Conservation (phyloP, 1,140 invertebrate genomes). For the Planococcus citri region DNA sequence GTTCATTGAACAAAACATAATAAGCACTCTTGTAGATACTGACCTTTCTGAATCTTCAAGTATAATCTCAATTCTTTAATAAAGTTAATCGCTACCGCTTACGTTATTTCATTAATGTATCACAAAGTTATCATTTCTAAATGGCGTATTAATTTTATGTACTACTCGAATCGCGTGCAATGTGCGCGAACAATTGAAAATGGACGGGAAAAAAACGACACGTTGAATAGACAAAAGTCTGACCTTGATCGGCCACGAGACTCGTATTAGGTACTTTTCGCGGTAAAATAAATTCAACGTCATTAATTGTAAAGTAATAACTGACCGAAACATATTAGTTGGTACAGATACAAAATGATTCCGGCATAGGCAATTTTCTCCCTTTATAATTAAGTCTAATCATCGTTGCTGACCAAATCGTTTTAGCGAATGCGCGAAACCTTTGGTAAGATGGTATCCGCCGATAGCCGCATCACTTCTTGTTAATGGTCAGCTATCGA, state of each 20-base stretch:
- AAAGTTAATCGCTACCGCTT: no score
- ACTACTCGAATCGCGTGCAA: neutral
- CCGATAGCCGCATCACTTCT: constrained; percentile 10
- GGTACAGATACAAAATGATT: neutral
- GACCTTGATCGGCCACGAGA: neutral
- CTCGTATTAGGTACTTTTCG: neutral
- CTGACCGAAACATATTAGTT: neutral
- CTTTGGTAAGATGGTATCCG: neutral
- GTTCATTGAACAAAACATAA: no score
- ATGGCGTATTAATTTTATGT: neutral
- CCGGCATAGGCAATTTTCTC: neutral
- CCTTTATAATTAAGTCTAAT: neutral
- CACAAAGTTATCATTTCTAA: no score
- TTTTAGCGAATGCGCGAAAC: neutral
- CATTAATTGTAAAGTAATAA: neutral
- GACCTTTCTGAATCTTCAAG: no score
- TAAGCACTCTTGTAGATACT: no score
- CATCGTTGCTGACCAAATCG: neutral
- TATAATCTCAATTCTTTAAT: no score
- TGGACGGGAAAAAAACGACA: neutral
- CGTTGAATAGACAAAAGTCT: neutral
- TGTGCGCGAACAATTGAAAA: neutral
- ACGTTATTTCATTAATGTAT: no score
- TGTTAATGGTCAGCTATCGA: constrained; percentile 13
- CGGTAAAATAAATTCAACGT: neutral